Evolutionary conservation across 2,113 vertebrate genomes (phyloP).

Genomic region (Thomomys bottae): DNA sequence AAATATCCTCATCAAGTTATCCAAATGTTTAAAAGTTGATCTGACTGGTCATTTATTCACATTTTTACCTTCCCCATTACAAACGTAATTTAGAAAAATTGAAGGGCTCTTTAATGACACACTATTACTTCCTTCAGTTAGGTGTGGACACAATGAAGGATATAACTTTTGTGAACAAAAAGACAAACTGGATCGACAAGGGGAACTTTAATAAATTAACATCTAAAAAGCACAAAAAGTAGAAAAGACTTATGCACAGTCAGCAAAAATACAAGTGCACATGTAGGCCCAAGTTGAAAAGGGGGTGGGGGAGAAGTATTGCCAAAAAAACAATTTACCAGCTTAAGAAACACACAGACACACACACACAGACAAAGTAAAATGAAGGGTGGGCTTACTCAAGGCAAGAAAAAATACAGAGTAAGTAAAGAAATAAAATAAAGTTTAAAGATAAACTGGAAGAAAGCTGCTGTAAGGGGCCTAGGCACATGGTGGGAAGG

Average conservation of each 20-base stretch:
- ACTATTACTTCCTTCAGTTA: background rate
- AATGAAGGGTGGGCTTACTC: slow-evolving; percentile 23
- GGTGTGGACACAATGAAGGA: background rate
- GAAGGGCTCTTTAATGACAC: background rate
- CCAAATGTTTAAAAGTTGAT: slow-evolving; percentile 26
- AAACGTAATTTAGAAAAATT: slow-evolving; percentile 12
- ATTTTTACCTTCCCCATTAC: slow-evolving; percentile 26
- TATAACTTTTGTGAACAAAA: slow-evolving; percentile 12
- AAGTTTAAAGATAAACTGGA: slow-evolving; percentile 33
- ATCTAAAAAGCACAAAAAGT: background rate
- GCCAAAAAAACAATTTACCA: slow-evolving; percentile 48
- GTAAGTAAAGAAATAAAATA: background rate
- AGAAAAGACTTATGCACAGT: background rate
- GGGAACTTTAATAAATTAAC: slow-evolving; percentile 18
- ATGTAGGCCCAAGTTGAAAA: slow-evolving; percentile 1
- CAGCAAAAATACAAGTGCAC: slow-evolving; percentile 31
- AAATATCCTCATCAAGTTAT: slow-evolving; percentile 31
- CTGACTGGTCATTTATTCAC: background rate
- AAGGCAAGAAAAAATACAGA: slow-evolving; percentile 7
- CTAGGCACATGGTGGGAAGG: background rate
- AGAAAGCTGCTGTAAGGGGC: background rate
- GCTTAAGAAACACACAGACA: slow-evolving; percentile 29
- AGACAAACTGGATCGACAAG: slow-evolving; percentile 15
- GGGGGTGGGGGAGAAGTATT: background rate
- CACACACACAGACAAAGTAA: too few relatives aligned